Base-by-base conservation (phyloP, 2,113 vertebrate genomes). In the Emydocephalus ijimae region DNA sequence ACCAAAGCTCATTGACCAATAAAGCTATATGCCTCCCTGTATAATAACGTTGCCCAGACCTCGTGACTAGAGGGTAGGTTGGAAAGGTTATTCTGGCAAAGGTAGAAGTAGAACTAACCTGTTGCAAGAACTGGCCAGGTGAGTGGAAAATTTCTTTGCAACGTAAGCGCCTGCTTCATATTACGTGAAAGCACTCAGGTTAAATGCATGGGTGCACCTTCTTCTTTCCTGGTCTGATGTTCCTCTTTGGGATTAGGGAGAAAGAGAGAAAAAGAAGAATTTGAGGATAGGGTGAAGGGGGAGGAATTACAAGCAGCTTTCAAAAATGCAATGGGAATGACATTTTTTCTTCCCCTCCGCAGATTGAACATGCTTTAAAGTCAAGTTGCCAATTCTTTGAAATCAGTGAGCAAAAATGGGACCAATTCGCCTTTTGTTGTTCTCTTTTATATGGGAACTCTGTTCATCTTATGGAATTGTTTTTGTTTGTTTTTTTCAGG, bases 1-100 rank as follows among this genome's bases (percentile, higher is more conserved):
- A 96, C 95, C 95, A 96, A 96, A 85, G 87, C 96, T 96, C 90
- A 90, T 93, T 97, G 96, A 94, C 98, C 98, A 98, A 98, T 98
- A 97, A 97, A 96, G 55, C 14, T 95, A 97, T 92, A 93, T 94
- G 56, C 93, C 94, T 59, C 94, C 89, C 48, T 93, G 85, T 92
- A 95, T 94, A 95, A 96, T 95, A 92, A 93, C 94, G 93, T 94
- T 95, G 89, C 92, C 14, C 92, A 18, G 95, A 94, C 95, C 96
- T 94, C 92, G 94, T 96, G 96, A 96, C 96, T 94, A 69, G 97
- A 96, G 96, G 96, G 48, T 48, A 48, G 48, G 48, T 48, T 48
- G 87, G 95, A 95, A 97, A 97, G 96, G 94, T 96, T 97, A 95
- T 94, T 97, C 85, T 1, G 96, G 93, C 93, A 93, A 95, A 97